These are phyloP conservation scores for Apocrypta bakeri DNA, from an alignment of 1,140 invertebrate species.

Conservation along the genomic window DNA sequence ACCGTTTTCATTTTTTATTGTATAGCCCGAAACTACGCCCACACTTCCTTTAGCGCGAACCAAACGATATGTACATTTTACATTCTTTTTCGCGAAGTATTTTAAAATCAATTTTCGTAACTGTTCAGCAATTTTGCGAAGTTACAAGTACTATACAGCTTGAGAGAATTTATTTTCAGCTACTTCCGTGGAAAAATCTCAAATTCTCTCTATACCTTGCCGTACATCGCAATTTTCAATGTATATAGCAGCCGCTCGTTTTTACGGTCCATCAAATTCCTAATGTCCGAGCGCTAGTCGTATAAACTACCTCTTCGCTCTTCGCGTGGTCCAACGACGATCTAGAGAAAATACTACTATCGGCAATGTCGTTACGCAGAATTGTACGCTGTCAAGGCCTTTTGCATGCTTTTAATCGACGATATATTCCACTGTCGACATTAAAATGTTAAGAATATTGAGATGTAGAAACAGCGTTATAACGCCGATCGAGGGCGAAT, in stretches of 20 bases:
- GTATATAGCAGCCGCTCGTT: not conserved
- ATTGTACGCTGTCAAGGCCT: not conserved
- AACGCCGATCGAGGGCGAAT: not conserved
- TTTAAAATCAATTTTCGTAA: conserved; percentile 36
- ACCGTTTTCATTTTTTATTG: not conserved
- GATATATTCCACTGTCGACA: not conserved
- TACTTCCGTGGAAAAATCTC: not conserved
- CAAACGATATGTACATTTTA: not conserved
- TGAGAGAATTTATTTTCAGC: not conserved
- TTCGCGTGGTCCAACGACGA: not conserved
- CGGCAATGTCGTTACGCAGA: not conserved
- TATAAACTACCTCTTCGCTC: not conserved
- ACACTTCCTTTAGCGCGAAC: not conserved
- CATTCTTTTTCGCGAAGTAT: not conserved
- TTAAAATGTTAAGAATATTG: not conserved
- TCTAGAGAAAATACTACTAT: not conserved
- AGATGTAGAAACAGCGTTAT: not conserved
- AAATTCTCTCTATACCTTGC: not conserved
- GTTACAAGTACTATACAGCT: not conserved
- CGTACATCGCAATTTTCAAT: not conserved
- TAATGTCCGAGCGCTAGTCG: not conserved
- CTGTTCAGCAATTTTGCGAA: not conserved
- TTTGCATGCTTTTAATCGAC: not conserved
- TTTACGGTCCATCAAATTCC: not conserved
- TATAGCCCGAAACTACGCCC: not conserved